Conservation (phyloP, 23 tunicate genomes). For the Diplosoma virens region DNA sequence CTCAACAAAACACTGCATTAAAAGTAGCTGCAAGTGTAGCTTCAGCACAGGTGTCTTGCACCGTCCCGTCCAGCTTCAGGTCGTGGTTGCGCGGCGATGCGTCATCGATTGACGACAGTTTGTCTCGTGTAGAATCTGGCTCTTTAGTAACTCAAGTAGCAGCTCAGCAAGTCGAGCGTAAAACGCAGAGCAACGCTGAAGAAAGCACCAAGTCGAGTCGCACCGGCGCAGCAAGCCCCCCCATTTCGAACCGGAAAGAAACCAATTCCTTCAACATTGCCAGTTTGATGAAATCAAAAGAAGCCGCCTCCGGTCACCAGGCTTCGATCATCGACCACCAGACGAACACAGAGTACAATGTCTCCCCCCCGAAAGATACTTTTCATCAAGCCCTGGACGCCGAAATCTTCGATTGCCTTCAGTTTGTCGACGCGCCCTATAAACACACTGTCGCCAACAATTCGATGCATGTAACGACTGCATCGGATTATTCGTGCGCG, state of each 20-base stretch:
- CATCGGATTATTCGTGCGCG: not conserved
- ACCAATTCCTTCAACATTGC: constrained; percentile 40
- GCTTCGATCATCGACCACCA: not conserved
- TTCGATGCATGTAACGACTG: not conserved
- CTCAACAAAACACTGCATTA: too few relatives aligned
- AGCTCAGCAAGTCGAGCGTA: not conserved
- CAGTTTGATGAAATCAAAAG: constrained; percentile 37
- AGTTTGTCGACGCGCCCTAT: constrained; percentile 13
- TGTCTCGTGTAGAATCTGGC: not conserved
- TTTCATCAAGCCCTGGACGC: constrained; percentile 33
- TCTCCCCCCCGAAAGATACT: constrained; percentile 26
- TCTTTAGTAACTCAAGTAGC: not conserved
- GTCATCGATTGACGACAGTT: not conserved
- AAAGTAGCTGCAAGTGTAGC: too few relatives aligned
- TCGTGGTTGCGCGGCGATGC: not conserved
- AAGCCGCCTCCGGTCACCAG: not conserved
- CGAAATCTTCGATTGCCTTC: constrained; percentile 40
- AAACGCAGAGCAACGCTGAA: not conserved
- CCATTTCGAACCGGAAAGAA: not conserved
- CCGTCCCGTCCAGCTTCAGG: not conserved
- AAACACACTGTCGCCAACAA: not conserved
- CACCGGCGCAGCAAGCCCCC: not conserved
- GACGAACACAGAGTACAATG: not conserved
- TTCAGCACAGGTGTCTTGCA: too few relatives aligned
- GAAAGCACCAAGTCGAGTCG: not conserved